phyloP scores from a whole-genome alignment of 2,797 vertebrate species.

The Leptoclinus maculatus region DNA sequence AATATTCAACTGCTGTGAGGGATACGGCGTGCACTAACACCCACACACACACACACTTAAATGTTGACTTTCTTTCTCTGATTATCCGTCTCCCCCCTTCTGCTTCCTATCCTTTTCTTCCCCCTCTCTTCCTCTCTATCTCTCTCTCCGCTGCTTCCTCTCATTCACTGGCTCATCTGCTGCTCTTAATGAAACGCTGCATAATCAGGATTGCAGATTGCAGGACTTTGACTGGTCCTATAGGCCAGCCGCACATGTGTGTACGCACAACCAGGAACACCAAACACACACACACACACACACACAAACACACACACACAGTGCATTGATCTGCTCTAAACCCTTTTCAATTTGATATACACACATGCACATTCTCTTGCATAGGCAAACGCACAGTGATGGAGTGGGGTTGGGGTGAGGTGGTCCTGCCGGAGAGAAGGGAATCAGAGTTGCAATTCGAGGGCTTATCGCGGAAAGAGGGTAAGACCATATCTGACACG shows the following conservation, averaged over 20 bases:
- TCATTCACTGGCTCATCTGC: slow-evolving; percentile 69
- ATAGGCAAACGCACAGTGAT: slow-evolving; percentile 29
- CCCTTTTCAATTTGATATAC: slow-evolving; percentile 64
- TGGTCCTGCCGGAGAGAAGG: slow-evolving; percentile 74
- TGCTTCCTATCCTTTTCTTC: slow-evolving; percentile 46
- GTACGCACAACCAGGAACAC: slow-evolving; percentile 36
- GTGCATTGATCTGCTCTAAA: slow-evolving; percentile 66
- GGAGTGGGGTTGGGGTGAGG: slow-evolving; percentile 54
- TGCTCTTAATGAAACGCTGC: slow-evolving; percentile 74
- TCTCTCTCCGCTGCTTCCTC: slow-evolving; percentile 37
- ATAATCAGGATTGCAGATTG: slow-evolving; percentile 76
- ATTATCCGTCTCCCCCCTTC: slow-evolving; percentile 48
- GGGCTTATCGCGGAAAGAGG: slow-evolving; percentile 80
- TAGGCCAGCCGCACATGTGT: slow-evolving; percentile 43
- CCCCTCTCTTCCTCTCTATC: slow-evolving; percentile 26
- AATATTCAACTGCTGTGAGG: slow-evolving; percentile 67
- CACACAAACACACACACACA: slow-evolving; percentile 29
- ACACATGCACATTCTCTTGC: slow-evolving; percentile 35
- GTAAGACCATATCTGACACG: slow-evolving; percentile 81
- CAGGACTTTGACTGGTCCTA: slow-evolving; percentile 53
- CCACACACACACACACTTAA: slow-evolving; percentile 20
- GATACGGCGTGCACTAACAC: slow-evolving; percentile 24
- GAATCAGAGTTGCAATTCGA: slow-evolving; percentile 78
- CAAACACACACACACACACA: slow-evolving; percentile 20
- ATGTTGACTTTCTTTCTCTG: slow-evolving; percentile 36